phyloP scores from a whole-genome alignment of 1,140 invertebrate genomes.

The Hestina assimilis region DNA sequence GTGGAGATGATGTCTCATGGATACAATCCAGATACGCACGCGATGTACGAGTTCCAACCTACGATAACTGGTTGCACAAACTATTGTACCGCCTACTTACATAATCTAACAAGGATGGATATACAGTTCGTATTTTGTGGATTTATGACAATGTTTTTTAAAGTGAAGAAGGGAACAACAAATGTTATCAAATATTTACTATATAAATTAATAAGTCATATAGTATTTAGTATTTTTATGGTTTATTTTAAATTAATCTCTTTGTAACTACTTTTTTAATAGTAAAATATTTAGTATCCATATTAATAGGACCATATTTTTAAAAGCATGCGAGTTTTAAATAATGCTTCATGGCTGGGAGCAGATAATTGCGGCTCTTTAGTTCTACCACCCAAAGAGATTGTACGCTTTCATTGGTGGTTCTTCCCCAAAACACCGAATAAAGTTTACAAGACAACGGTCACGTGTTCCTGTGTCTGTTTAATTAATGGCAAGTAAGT shows the following conservation, averaged over 20 bases:
- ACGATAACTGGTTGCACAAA: conserved; percentile 65
- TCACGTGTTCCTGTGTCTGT: conserved; percentile 60
- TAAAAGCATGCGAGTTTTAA: conserved; percentile 59
- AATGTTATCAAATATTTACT: no score
- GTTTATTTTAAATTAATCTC: conserved; percentile 5
- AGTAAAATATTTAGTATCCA: no score
- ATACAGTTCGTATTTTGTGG: conserved; percentile 56
- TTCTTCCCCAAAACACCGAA: conserved; percentile 60
- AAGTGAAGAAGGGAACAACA: no score
- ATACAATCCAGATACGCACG: conserved; percentile 52
- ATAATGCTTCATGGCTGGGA: conserved; percentile 57
- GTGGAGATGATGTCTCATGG: conserved; percentile 67
- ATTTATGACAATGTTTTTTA: background rate
- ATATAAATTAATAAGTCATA: no score
- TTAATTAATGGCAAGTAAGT: conserved; percentile 58
- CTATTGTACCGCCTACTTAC: conserved; percentile 57
- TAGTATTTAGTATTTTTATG: background rate
- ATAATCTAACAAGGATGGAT: conserved; percentile 66
- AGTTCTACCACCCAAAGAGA: conserved; percentile 59
- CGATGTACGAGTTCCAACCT: conserved; percentile 62
- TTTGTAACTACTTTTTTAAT: conserved; percentile 4
- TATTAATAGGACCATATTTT: conserved; percentile 21
- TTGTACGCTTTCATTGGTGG: conserved; percentile 59
- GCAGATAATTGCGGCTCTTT: conserved; percentile 53
- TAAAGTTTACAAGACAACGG: conserved; percentile 57